Evolutionary conservation across 2,113 vertebrate genomes (phyloP), one percentile per base, ranked within the genome.

Genomic region (Serilophus lunatus): DNA sequence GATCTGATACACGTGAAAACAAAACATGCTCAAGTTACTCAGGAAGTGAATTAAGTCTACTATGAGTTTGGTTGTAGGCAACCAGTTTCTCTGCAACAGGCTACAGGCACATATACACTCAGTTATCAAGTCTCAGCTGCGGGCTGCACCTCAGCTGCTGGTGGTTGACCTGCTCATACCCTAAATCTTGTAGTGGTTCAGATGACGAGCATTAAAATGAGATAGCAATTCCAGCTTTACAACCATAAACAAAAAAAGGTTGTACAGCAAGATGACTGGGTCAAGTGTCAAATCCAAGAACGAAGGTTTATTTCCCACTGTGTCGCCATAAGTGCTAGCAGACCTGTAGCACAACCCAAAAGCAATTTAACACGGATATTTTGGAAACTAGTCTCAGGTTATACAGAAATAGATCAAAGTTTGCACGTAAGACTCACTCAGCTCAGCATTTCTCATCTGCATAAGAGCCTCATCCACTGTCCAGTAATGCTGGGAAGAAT

Each of bases 11-110:
- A 68, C 45, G 60, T 64, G 83, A 60, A 94, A 96, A 75, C 10
- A 54, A 93, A 94, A 92, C 61, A 84, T 51, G 72, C 18, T 93
- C 20, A 66, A 50, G 31, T 38, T 71, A 86, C 64, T 56, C 51
- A 81, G 86, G 92, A 97, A 94, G 92, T 88, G 80, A 51, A 33
- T 93, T 93, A 81, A 92, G 92, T 93, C 44, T 31, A 15, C 88
- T 25, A 9, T 44, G 63, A 88, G 35, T 57, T 92, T 75, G 47
- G 42, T 92, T 94, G 92, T 65, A 86, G 69, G 56, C 60, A 92
- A 68, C 17, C 60, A 75, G 44, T 75, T 45, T 82, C 45, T 78
- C 88, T 93, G 76, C 86, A 80, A 13, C 38, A 44, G 38, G 36
- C 42, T 74, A 83, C 42, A 70, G 74, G 51, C 76, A 86, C 0